Evolutionary conservation across 2,888 invertebrate genomes (phyloP), one percentile per base, ranked within the genome.

Genomic region (Andricus curvator): DNA sequence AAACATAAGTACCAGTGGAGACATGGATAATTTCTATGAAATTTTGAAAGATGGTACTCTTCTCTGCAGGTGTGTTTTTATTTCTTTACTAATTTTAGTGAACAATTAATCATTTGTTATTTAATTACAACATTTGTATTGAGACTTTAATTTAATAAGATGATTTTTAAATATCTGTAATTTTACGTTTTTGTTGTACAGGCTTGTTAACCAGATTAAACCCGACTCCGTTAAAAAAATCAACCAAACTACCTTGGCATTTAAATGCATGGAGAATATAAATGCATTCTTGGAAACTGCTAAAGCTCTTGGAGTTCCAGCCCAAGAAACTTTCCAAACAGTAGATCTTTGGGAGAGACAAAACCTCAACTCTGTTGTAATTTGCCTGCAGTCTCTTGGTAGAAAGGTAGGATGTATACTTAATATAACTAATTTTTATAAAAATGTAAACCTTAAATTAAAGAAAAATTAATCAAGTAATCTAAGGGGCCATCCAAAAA

Each of bases 211-310:
- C 93, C 95, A 94, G 86, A 95, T 99, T 88, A 96, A 98, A 92
- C 96, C 97, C 0, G 97, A 96, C 67, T 95, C 96, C 78, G 96
- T 99, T 80, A 98, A 98, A 94, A 98, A 98, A 94, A 95, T 99
- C 88, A 99, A 99, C 93, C 92, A 92, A 51, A 97, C 96, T 81
- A 95, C 96, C 91, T 97, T 98, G 96, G 98, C 97, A 82, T 99
- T 99, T 94, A 99, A 99, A 92, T 98, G 98, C 93, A 99, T 99
- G 99, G 99, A 99, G 94, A 99, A 99, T 93, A 99, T 99, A 88
- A 98, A 98, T 93, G 97, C 96, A 41, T 99, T 99, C 94, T 94
- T 98, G 82, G 97, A 96, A 86, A 96, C 96, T 15, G 97, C 97
- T 80, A 96, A 95, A 91, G 95, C 94, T 81, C 94, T 98, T 84